Evolutionary conservation across 2,797 vertebrate species (phyloP).

Genomic region (Ptychadena robeensis): DNA sequence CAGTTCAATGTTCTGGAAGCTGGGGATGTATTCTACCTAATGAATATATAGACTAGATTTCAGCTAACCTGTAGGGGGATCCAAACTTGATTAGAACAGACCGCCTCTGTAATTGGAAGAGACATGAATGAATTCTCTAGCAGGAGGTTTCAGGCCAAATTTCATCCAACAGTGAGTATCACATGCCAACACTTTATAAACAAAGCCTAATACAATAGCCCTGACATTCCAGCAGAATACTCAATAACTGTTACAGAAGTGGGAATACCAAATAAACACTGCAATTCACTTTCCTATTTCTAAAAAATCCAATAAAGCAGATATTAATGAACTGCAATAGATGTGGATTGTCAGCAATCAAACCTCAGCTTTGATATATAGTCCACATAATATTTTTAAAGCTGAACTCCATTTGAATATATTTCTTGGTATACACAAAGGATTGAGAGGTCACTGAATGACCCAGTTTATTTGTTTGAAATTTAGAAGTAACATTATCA

Average conservation of each 20-base stretch:
- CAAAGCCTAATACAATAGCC: slow-evolving; percentile 21
- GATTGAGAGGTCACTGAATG: no score
- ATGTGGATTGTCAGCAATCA: slow-evolving; percentile 26
- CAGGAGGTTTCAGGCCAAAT: slow-evolving; percentile 30
- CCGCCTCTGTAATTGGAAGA: slow-evolving; percentile 46
- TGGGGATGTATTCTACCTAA: neutral
- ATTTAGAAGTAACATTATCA: no score
- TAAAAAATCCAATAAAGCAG: slow-evolving; percentile 39
- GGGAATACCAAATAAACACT: slow-evolving; percentile 21
- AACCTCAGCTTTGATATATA: slow-evolving; percentile 20
- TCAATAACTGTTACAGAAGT: slow-evolving; percentile 39
- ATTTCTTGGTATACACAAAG: no score
- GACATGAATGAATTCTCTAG: slow-evolving; percentile 14
- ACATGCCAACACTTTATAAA: slow-evolving; percentile 44
- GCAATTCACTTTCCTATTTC: slow-evolving; percentile 7
- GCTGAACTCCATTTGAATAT: no score
- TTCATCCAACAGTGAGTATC: slow-evolving; percentile 21
- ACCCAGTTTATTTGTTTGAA: no score
- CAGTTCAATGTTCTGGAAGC: neutral
- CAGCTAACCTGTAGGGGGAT: slow-evolving; percentile 6
- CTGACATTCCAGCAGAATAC: slow-evolving; percentile 43
- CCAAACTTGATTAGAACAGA: slow-evolving; percentile 8
- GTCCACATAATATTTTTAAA: neutral
- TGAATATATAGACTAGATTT: slow-evolving; percentile 10
- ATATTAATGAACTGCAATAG: slow-evolving; percentile 44